Conservation (phyloP, 2,888 invertebrate genomes). For the Drosophila niveifrons region DNA sequence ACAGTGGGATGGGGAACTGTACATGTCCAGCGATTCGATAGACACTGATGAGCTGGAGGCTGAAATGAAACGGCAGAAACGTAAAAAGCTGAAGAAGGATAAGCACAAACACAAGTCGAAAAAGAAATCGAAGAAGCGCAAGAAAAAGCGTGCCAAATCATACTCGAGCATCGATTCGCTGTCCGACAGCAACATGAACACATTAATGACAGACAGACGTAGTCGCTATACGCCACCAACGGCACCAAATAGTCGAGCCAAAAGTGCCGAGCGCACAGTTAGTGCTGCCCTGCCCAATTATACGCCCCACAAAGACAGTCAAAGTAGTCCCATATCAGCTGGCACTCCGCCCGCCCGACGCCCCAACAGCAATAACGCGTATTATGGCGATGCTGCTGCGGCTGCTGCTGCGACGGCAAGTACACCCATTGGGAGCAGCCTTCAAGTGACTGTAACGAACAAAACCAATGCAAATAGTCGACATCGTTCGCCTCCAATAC, state of each 20-base stretch:
- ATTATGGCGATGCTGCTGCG: conserved; percentile 63
- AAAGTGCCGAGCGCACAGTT: conserved; percentile 75
- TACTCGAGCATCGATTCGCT: conserved; percentile 90
- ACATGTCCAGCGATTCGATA: conserved; percentile 77
- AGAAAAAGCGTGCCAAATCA: conserved; percentile 88
- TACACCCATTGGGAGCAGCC: conserved; percentile 65
- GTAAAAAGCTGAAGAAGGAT: conserved; percentile 86
- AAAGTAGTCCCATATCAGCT: conserved; percentile 83
- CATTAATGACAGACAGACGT: conserved; percentile 71
- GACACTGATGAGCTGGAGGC: conserved; percentile 86
- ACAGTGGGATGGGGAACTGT: conserved; percentile 76
- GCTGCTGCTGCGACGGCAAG: conserved; percentile 55
- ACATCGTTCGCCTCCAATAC: conserved; percentile 75
- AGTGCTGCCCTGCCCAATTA: conserved; percentile 59
- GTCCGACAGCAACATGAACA: conserved; percentile 86
- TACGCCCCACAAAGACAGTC: conserved; percentile 82
- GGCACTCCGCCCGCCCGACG: conserved; percentile 84
- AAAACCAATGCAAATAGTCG: conserved; percentile 66
- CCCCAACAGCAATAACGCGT: conserved; percentile 81
- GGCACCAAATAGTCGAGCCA: conserved; percentile 51
- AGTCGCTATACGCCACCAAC: conserved; percentile 84
- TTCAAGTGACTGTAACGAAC: conserved; percentile 82
- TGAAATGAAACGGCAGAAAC: conserved; percentile 87
- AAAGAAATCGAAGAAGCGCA: conserved; percentile 90
- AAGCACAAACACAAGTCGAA: conserved; percentile 92